A percentile compares a stretch with the other conserved stretches of the same genome.
Evolutionary conservation across 2,113 vertebrate species (phyloP).

Genomic region (Oreotragus oreotragus): DNA sequence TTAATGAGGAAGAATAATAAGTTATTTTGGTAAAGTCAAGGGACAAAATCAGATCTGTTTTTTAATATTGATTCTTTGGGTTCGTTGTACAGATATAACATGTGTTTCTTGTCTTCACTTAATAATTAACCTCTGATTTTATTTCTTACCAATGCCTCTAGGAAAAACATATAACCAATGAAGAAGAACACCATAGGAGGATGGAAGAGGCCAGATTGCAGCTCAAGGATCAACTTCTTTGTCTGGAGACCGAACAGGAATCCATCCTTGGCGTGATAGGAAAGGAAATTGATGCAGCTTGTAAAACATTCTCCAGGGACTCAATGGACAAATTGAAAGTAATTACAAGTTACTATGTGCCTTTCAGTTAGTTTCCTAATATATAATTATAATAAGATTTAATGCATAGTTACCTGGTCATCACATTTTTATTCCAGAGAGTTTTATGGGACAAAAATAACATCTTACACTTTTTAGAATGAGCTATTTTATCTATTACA

Average conservation of each 20-base stretch:
- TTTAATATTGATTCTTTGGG: background rate
- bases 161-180: slow-evolving; percentile 78
- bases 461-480: background rate
- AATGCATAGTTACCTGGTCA: background rate
- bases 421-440: background rate
- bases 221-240: slow-evolving; percentile 84
- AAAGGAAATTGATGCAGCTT: slow-evolving; percentile 88
- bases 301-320: slow-evolving; percentile 85
- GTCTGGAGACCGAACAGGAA: slow-evolving; percentile 87
- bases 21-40: background rate
- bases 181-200: slow-evolving; percentile 79
- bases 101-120: slow-evolving; percentile 1
- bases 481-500: background rate
- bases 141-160: slow-evolving; percentile 38
- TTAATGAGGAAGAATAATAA: background rate
- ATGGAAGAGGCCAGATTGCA: slow-evolving; percentile 81
- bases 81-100: background rate
- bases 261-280: slow-evolving; percentile 87
- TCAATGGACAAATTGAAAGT: slow-evolving; percentile 91
- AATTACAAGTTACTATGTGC: slow-evolving; percentile 73
- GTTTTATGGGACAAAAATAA: slow-evolving; percentile 19
- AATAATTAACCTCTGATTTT: slow-evolving; percentile 6
- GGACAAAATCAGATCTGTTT: background rate
- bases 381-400: slow-evolving; percentile 27
- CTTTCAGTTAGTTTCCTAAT: slow-evolving; percentile 51